These are phyloP conservation scores for Eristalinus sepulchralis DNA, from an alignment of 2,888 invertebrate species.

Conservation along the genomic window DNA sequence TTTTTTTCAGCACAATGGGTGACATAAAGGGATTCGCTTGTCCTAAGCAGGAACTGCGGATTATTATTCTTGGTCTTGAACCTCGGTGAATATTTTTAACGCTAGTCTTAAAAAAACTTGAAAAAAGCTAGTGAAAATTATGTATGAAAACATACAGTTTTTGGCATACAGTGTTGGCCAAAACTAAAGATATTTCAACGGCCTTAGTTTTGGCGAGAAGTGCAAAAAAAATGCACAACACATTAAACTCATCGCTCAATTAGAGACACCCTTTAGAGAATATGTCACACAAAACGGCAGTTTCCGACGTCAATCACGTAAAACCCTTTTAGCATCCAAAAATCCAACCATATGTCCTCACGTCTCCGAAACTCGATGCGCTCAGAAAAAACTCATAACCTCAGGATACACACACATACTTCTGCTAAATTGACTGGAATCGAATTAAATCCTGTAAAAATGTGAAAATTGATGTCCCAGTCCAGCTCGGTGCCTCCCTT, in stretches of 20 bases:
- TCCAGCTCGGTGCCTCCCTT: background rate
- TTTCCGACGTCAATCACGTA: background rate
- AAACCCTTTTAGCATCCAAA: background rate
- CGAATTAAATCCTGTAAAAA: background rate
- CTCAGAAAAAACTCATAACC: background rate
- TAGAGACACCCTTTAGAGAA: background rate
- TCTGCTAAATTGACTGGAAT: constrained; percentile 61
- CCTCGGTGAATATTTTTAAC: too few species aligned
- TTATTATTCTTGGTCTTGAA: too few species aligned
- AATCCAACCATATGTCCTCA: background rate
- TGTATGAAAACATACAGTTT: too few species aligned
- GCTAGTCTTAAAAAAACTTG: too few species aligned
- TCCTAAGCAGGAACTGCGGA: too few species aligned
- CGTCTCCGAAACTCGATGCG: background rate
- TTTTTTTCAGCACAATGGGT: too few species aligned
- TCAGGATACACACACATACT: background rate
- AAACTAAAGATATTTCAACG: too few species aligned
- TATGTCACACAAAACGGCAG: background rate
- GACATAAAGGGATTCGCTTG: too few species aligned
- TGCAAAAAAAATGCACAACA: too few species aligned
- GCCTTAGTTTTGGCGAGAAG: too few species aligned
- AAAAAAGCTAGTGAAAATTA: too few species aligned
- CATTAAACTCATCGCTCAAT: background rate
- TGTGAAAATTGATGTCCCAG: background rate
- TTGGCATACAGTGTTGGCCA: too few species aligned